phyloP scores from a whole-genome alignment of 2,888 invertebrate species.

The Clunio marinus region DNA sequence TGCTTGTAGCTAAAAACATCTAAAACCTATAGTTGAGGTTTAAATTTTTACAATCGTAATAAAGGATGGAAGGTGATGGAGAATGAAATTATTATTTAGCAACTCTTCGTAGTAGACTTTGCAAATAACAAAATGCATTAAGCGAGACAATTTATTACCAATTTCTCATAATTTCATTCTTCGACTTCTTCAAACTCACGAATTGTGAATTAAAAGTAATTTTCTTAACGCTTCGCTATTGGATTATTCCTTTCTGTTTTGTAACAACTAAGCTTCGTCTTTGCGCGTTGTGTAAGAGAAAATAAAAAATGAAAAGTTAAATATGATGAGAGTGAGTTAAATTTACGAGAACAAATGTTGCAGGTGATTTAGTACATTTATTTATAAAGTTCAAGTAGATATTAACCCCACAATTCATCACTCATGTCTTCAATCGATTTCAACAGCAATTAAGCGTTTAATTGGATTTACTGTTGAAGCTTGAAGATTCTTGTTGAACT shows the following conservation, averaged over 20 bases:
- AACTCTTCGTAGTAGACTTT: background rate
- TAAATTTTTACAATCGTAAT: background rate
- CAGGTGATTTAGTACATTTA: background rate
- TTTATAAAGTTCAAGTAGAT: background rate
- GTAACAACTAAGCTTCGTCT: background rate
- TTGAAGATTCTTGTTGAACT: too few relatives aligned
- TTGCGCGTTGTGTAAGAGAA: too few relatives aligned
- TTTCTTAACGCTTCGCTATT: background rate
- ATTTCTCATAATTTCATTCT: constrained; percentile 22
- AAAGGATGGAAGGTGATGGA: background rate
- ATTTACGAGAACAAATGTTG: background rate
- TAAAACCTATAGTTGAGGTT: too few relatives aligned
- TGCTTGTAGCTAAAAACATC: background rate
- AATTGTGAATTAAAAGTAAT: constrained; percentile 35
- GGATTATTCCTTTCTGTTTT: background rate
- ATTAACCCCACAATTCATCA: background rate
- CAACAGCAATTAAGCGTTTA: background rate
- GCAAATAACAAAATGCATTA: background rate
- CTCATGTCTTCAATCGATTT: background rate
- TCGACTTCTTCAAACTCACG: constrained; percentile 27
- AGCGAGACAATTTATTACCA: constrained; percentile 12
- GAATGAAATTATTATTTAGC: background rate
- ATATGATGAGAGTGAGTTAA: too few relatives aligned
- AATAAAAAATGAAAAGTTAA: too few relatives aligned
- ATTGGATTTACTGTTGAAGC: too few relatives aligned